phyloP scores from a whole-genome alignment of 2,113 vertebrate species.

The Picathartes gymnocephalus region DNA sequence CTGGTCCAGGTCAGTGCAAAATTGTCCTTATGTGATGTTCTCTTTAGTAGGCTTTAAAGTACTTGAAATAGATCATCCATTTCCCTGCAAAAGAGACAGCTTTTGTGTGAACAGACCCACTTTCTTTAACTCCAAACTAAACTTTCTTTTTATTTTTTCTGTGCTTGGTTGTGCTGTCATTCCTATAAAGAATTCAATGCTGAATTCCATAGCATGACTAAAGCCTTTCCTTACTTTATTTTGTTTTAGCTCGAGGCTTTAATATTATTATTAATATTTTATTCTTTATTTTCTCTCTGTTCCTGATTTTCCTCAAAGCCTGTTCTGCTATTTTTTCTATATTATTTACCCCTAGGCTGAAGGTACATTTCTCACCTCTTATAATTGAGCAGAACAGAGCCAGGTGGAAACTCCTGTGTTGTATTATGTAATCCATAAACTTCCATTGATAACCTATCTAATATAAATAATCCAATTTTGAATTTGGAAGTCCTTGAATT shows the following conservation, averaged over 20 bases:
- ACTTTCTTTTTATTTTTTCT: background rate
- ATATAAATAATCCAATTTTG: background rate
- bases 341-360: background rate
- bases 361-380: background rate
- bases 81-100: background rate
- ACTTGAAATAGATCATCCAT: background rate
- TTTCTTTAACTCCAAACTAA: background rate
- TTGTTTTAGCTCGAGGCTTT: background rate
- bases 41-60: background rate
- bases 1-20: background rate
- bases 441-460: background rate
- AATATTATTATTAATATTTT: background rate
- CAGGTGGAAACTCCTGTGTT: background rate
- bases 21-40: background rate
- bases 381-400: background rate
- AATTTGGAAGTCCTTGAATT: background rate
- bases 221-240: background rate
- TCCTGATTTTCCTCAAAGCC: background rate
- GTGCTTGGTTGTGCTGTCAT: background rate
- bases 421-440: background rate
- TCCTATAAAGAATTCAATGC: background rate
- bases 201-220: background rate
- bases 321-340: background rate
- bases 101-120: background rate
- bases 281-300: background rate